Base-by-base conservation (phyloP, 2,888 invertebrate genomes). In the Ennomos fuscantarius region DNA sequence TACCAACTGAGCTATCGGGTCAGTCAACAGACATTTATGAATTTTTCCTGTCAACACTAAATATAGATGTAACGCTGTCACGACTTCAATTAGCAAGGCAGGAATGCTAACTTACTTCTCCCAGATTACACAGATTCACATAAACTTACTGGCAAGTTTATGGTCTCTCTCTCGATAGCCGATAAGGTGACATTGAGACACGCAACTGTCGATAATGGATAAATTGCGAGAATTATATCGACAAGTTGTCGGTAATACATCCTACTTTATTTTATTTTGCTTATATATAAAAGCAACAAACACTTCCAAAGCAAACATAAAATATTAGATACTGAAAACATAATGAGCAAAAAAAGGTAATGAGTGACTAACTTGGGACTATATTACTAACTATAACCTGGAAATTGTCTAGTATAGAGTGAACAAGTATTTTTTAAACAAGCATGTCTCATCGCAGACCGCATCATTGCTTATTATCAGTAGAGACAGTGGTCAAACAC, bases 201-300 rank as follows among this genome's bases (percentile, higher is more conserved):
- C 85, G 86, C 84, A 82, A 78, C 77, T 73, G 82, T 78, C 79
- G 81, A 79, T 82, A 81, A 70, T 79, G 79, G 86, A 88, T 88
- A 87, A 82, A 64, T 63, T 65, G 63, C 71, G 72, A 84, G 80
- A 85, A 80, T 84, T 87, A 83, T 82, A 81, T 84, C 83, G 84
- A 86, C 82, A 81, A 75, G 62, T 70, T 76, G 78, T 79, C 75
- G 69, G 69, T 62, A 65, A 62, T 60, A 73, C 80, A 81, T 84
- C 82, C 79, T 86, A 86, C 86, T 87, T 85, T 83, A 31, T 24
- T 10, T 44, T 9, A 12, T 10, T 9, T 10, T 8, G n/a, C 9
- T 9, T n/a, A 12, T 24, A 9, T 1, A 3, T 32, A n/a, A 40
- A 2, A 6, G 5, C 33, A 34, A 15, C 13, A 15, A 40, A 13